phyloP scores from a whole-genome alignment of 2,888 invertebrate species.

The Amiota communis region DNA sequence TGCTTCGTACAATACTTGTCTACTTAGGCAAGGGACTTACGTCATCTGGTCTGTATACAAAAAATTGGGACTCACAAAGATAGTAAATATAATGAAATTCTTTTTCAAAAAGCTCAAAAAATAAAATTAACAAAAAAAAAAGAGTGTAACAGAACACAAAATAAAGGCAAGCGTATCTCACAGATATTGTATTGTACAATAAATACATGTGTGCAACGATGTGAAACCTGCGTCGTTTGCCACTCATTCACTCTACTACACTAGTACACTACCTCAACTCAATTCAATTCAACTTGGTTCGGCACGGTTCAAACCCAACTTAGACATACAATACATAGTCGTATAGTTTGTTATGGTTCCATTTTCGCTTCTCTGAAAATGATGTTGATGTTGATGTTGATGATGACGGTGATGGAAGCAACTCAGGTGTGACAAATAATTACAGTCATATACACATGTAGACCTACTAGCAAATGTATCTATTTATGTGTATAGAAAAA shows the following conservation, averaged over 20 bases:
- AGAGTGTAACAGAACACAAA: constrained; percentile 1
- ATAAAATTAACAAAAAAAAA: background rate
- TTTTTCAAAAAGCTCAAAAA: background rate
- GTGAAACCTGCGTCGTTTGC: background rate
- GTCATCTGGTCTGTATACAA: background rate
- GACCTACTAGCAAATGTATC: constrained; percentile 30
- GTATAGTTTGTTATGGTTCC: background rate
- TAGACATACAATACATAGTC: background rate
- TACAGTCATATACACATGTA: constrained; percentile 42
- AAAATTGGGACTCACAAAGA: background rate
- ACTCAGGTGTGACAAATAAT: constrained; percentile 73
- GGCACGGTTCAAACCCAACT: background rate
- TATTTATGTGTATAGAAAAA: constrained; percentile 13
- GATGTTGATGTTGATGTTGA: background rate
- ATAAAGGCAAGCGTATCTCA: background rate
- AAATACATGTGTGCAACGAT: background rate
- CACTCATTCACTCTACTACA: too few relatives aligned
- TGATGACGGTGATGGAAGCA: constrained; percentile 41
- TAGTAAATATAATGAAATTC: background rate
- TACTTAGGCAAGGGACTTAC: background rate
- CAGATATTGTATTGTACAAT: too few relatives aligned
- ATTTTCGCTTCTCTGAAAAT: background rate
- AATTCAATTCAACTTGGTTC: too few relatives aligned
- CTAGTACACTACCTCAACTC: too few relatives aligned
- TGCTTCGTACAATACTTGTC: background rate